phyloP scores from a whole-genome alignment of 2,888 invertebrate genomes.

The Smittia sp. region DNA sequence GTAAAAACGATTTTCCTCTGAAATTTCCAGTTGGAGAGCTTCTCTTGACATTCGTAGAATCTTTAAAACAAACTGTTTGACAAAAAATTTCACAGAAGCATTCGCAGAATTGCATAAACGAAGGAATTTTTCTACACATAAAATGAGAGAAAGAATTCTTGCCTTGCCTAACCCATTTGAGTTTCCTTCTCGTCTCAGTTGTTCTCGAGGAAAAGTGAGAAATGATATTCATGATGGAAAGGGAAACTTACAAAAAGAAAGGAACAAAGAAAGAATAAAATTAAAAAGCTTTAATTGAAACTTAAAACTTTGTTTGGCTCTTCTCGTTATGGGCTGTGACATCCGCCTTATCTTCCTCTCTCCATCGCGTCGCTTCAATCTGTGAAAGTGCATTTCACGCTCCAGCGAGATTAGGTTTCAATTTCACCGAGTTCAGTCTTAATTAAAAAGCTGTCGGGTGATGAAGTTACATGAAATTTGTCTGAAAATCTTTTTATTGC shows the following conservation, averaged over 20 bases:
- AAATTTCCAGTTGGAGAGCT: background rate
- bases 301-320: background rate
- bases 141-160: constrained; percentile 8
- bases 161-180: constrained; percentile 29
- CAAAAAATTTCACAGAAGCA: constrained; percentile 2
- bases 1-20: background rate
- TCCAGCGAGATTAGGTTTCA: background rate
- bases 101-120: background rate
- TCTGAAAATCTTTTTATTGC: constrained; percentile 21
- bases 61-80: background rate
- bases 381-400: constrained; percentile 17
- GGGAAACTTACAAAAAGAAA: background rate
- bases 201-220: background rate
- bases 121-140: constrained; percentile 29
- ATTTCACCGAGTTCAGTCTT: constrained; percentile 1
- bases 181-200: background rate
- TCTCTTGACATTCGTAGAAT: background rate
- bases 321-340: background rate
- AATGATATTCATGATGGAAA: constrained; percentile 20
- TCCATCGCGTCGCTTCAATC: background rate
- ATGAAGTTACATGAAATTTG: constrained; percentile 21
- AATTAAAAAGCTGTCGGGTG: background rate
- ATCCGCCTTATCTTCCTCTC: background rate
- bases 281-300: constrained; percentile 38
- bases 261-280: constrained; percentile 19